A percentile compares a stretch with the other conserved stretches of the same genome.
phyloP scores from a whole-genome alignment of 1,140 invertebrate genomes.

The Agraylea sexmaculata region DNA sequence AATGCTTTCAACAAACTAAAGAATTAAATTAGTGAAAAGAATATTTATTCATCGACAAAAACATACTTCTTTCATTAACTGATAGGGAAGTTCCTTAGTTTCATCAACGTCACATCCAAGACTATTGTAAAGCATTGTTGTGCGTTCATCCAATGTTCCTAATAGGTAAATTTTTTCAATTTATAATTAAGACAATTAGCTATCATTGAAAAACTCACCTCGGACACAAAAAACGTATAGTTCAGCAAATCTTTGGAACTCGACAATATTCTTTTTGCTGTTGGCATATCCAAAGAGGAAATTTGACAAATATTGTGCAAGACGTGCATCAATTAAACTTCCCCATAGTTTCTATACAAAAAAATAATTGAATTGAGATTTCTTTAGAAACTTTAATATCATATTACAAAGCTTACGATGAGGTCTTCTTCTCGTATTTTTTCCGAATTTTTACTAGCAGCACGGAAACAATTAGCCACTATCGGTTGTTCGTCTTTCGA shows the following conservation, averaged over 20 bases:
- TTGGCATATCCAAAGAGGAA: slow-evolving; percentile 44
- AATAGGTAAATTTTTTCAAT: slow-evolving; percentile 6
- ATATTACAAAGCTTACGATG: no score
- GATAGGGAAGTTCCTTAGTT: slow-evolving; percentile 41
- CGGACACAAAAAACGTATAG: slow-evolving; percentile 47
- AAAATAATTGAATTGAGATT: no score
- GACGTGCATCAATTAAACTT: slow-evolving; percentile 42
- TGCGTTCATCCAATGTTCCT: slow-evolving; percentile 43
- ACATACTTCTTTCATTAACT: slow-evolving; percentile 45
- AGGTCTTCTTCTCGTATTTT: slow-evolving; percentile 48
- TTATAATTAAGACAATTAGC: neutral
- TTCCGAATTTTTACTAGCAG: slow-evolving; percentile 47
- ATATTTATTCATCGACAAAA: slow-evolving; percentile 6
- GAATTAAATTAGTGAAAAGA: slow-evolving; percentile 14
- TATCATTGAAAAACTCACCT: slow-evolving; percentile 24
- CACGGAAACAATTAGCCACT: slow-evolving; percentile 44
- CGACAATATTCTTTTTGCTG: slow-evolving; percentile 35
- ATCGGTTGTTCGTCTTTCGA: slow-evolving; percentile 48
- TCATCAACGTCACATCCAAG: slow-evolving; percentile 41
- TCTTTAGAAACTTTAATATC: no score
- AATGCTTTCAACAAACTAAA: slow-evolving; percentile 46
- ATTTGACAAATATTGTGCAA: slow-evolving; percentile 46
- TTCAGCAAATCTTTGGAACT: slow-evolving; percentile 47
- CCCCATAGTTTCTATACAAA: slow-evolving; percentile 47
- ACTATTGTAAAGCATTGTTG: slow-evolving; percentile 42